These are phyloP conservation scores for Elysia chlorotica DNA, from an alignment of 1,140 invertebrate species.

Conservation along the genomic window DNA sequence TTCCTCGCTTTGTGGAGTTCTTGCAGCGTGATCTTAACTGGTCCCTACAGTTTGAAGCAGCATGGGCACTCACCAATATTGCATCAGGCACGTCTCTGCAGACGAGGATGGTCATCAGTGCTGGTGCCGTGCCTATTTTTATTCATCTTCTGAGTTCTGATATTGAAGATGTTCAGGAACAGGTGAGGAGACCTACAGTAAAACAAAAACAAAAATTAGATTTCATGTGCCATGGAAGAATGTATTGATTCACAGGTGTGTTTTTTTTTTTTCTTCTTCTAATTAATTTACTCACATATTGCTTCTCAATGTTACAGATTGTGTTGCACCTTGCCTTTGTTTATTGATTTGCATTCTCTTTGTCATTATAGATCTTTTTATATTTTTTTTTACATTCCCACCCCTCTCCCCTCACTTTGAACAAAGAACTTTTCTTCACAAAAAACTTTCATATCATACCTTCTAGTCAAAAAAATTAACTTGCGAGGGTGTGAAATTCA, in stretches of 20 bases:
- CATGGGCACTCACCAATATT: slow-evolving; percentile 97
- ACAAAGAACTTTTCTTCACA: not conserved
- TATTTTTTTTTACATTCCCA: too few relatives aligned
- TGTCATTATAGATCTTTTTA: too few relatives aligned
- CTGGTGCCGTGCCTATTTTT: slow-evolving; percentile 91
- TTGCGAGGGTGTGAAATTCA: too few relatives aligned
- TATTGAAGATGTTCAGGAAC: slow-evolving; percentile 94
- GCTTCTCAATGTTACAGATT: not conserved
- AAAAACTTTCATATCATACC: too few relatives aligned
- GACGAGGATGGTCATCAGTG: slow-evolving; percentile 90
- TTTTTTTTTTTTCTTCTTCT: not conserved
- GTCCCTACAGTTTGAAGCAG: slow-evolving; percentile 95
- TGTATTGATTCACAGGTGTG: not conserved
- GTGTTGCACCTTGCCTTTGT: not conserved
- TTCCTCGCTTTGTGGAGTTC: slow-evolving; percentile 95
- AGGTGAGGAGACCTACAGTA: slow-evolving; percentile 68
- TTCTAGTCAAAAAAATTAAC: too few relatives aligned
- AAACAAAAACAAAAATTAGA: not conserved
- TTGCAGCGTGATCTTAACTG: slow-evolving; percentile 82
- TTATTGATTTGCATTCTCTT: not conserved
- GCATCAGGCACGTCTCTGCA: slow-evolving; percentile 95
- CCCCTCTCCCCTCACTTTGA: not conserved
- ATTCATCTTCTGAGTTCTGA: slow-evolving; percentile 79
- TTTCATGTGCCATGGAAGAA: not conserved
- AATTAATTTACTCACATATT: too few relatives aligned